Base-by-base conservation (phyloP, 2,888 invertebrate genomes). In the Monoplex corrugatus region DNA sequence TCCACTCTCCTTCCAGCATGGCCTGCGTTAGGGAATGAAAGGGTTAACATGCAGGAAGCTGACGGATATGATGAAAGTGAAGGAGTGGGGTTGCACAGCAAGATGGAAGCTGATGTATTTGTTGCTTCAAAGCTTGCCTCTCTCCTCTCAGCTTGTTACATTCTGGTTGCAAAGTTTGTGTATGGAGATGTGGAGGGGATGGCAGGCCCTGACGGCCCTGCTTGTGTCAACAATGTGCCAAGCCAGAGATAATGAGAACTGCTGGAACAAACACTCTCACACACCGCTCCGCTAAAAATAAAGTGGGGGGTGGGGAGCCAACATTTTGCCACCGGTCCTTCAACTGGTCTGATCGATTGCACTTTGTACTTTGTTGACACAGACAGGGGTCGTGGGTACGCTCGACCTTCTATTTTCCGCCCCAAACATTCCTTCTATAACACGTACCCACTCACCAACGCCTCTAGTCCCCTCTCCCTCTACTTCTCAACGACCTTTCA, bases 221-320 rank as follows among this genome's bases (percentile, higher is more conserved):
- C 90, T 80, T 87, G 88, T 35, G 89, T 90, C 88, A 90, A 90
- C 90, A 89, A 89, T 75, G 83, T 87, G 89, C 90, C 90, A 86
- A 88, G 89, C 89, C 87, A 88, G 86, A 68, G 90, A 89, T 90
- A 90, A 90, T 90, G 89, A 90, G 90, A 90, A 89, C 87, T 89
- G 87, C 86, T 87, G 87, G 90, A 88, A 89, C 89, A 90, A 90
- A 90, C 90, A 90, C n/a, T n/a, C n/a, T n/a, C n/a, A n/a, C 84
- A 90, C 90, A 90, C 87, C 40, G 90, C 87, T 87, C 72, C 85
- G 86, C 87, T 45, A 89, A 90, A 90, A 89, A 89, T n/a, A 68
- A 23, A 68, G 63, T 6, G 63, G n/a, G n/a, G n/a, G 63, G 28
- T 68, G 63, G 90, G 89, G 89, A 90, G 89, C 89, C 90, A 90